Percentiles rank a stretch among this genome's conserved stretches.
These are phyloP conservation scores for Acleris sparsana DNA, from an alignment of 2,888 invertebrate genomes.

Conservation along the genomic window DNA sequence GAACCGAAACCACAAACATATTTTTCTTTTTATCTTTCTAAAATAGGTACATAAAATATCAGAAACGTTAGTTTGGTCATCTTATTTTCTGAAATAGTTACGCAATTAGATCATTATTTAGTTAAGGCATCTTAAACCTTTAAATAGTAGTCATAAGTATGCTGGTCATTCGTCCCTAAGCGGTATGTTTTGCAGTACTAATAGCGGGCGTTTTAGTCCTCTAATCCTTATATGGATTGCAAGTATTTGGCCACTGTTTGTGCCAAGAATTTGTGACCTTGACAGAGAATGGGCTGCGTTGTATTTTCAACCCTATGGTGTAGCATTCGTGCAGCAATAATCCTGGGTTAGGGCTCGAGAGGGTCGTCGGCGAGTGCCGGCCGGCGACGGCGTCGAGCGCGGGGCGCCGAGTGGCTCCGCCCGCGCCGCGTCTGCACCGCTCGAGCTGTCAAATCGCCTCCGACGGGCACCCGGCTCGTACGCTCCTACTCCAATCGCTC, in stretches of 20 bases:
- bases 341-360: constrained; percentile 60
- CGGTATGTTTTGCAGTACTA: constrained; percentile 2
- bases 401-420: constrained; percentile 66
- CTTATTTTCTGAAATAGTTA: background rate
- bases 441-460: constrained; percentile 82
- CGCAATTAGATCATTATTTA: too few relatives aligned
- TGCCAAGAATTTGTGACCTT: constrained; percentile 62
- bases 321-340: constrained; percentile 67
- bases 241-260: constrained; percentile 38
- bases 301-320: constrained; percentile 77
- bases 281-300: constrained; percentile 66
- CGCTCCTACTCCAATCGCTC: constrained; percentile 68
- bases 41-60: too few relatives aligned
- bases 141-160: too few relatives aligned
- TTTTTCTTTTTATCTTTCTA: too few relatives aligned
- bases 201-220: constrained; percentile 8
- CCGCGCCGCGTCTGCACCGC: constrained; percentile 70
- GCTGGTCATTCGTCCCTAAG: background rate
- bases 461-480: constrained; percentile 80
- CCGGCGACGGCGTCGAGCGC: constrained; percentile 57
- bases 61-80: background rate
- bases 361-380: constrained; percentile 52
- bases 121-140: too few relatives aligned
- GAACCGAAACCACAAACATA: too few relatives aligned
- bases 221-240: constrained; percentile 29